Evolutionary conservation across 2,888 invertebrate genomes (phyloP).

Genomic region (Hemithea aestivaria): DNA sequence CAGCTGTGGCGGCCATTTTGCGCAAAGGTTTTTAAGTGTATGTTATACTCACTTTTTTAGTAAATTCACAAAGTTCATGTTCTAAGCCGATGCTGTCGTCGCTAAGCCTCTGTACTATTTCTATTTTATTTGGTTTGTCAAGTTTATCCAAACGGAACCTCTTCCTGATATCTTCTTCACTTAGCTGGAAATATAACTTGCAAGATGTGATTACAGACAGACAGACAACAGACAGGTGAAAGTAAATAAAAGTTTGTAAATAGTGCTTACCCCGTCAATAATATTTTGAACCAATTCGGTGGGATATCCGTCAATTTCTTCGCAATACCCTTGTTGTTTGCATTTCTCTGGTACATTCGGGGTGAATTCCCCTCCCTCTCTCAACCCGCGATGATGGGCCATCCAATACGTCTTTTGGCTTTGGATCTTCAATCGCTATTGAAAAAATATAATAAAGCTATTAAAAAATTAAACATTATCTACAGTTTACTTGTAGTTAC

Average conservation of each 20-base stretch:
- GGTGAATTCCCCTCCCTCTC: slow-evolving; percentile 14
- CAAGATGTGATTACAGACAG: too few relatives aligned
- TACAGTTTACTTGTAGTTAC: too few relatives aligned
- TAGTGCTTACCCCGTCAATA: slow-evolving; percentile 39
- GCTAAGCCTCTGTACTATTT: slow-evolving; percentile 70
- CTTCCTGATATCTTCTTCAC: slow-evolving; percentile 23
- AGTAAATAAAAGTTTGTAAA: too few relatives aligned
- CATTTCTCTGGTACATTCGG: slow-evolving; percentile 38
- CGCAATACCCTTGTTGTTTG: slow-evolving; percentile 44
- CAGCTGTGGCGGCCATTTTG: too few relatives aligned
- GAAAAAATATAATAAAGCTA: neutral
- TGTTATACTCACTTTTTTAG: slow-evolving; percentile 39
- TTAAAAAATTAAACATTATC: too few relatives aligned
- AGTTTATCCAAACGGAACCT: slow-evolving; percentile 46
- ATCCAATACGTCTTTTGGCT: slow-evolving; percentile 46
- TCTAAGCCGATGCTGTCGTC: slow-evolving; percentile 47
- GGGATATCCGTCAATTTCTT: slow-evolving; percentile 51
- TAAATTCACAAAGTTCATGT: slow-evolving; percentile 62
- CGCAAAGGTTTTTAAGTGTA: neutral
- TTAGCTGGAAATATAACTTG: slow-evolving; percentile 42
- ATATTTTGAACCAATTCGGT: slow-evolving; percentile 36
- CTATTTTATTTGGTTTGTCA: slow-evolving; percentile 49
- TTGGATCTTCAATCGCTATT: slow-evolving; percentile 12
- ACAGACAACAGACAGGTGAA: too few relatives aligned
- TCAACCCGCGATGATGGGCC: slow-evolving; percentile 39